Conservation (phyloP, 2,888 invertebrate species). For the Mycalesis mineus region DNA sequence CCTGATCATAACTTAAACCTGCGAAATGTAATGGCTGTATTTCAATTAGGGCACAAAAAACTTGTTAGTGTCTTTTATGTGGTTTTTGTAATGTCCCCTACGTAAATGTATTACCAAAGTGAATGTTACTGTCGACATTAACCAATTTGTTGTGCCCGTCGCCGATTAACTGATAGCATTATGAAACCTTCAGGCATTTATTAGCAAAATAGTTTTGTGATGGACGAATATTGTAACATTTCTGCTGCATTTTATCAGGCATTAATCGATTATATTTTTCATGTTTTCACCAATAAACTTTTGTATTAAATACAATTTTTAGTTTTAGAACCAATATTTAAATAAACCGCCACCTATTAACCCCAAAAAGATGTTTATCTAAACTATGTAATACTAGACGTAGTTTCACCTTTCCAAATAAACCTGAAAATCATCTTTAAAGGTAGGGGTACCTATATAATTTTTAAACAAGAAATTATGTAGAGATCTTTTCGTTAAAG, state of each 20-base stretch:
- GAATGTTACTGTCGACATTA: conserved; percentile 65
- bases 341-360: conserved; percentile 75
- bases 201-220: conserved; percentile 75
- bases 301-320: conserved; percentile 79
- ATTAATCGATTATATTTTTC: conserved; percentile 79
- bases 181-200: conserved; percentile 76
- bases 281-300: conserved; percentile 79
- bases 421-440: not conserved
- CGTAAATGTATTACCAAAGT: conserved; percentile 63
- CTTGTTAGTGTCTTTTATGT: conserved; percentile 71
- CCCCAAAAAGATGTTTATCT: conserved; percentile 66
- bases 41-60: conserved; percentile 72
- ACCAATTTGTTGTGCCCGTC: conserved; percentile 75
- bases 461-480: too few relatives aligned
- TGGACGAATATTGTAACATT: conserved; percentile 77
- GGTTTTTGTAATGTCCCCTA: conserved; percentile 66
- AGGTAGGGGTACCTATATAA: too few relatives aligned
- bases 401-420: conserved; percentile 28
- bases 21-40: conserved; percentile 71
- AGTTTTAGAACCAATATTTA: conserved; percentile 77
- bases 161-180: conserved; percentile 63
- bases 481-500: too few relatives aligned
- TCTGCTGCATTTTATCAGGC: conserved; percentile 79
- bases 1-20: conserved; percentile 53
- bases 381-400: conserved; percentile 31